Evolutionary conservation across 2,797 vertebrate species (phyloP), one percentile per base, ranked within the genome.

Genomic region (Eidolon dupreanum): DNA sequence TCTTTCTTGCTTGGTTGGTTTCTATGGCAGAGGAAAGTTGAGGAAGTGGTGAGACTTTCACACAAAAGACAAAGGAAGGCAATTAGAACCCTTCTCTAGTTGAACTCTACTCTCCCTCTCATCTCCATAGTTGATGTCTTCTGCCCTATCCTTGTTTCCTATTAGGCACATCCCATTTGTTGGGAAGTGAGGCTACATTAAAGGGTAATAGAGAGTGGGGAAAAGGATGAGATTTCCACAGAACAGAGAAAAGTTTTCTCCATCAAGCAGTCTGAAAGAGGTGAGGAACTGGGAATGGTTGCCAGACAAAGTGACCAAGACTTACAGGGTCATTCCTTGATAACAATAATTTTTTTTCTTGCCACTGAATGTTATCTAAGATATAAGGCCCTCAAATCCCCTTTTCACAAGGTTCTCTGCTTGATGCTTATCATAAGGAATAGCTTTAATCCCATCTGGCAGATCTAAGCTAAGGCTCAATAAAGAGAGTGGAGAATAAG

Each of bases 291-390:
- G 79, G 33, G 33, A 24, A 43, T 78, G 38, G 6, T 10, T 90
- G 33, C 49, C 61, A 89, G 88, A 28, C 19, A 38, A 26, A 57
- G n/a, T 87, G 68, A 94, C 1, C 19, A 61, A 41, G 41, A 81
- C 15, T 74, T 88, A 78, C 22, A 95, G 63, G 63, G 16, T 22
- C 20, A 68, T 94, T 55, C 12, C 66, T 88, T 90, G 55, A 68
- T 90, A 94, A 36, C n/a, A 68, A 88, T 49, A 20, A 4, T 77
- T 90, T 10, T 86, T 41, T 90, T 88, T 41, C 36, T 93, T 94
- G 53, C 28, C 46, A 73, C 10, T 66, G 22, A 88, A 55, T 88
- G 65, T 9, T 88, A 31, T 85, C 2, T 85, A 66, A 38, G 65
- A 88, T 63, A 16, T 68, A 66, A 20, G 22, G 36, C 26, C n/a